A percentile compares a stretch with the other conserved stretches of the same genome.
Conservation (phyloP, 2,797 vertebrate species). For the Tarsius wallacei region DNA sequence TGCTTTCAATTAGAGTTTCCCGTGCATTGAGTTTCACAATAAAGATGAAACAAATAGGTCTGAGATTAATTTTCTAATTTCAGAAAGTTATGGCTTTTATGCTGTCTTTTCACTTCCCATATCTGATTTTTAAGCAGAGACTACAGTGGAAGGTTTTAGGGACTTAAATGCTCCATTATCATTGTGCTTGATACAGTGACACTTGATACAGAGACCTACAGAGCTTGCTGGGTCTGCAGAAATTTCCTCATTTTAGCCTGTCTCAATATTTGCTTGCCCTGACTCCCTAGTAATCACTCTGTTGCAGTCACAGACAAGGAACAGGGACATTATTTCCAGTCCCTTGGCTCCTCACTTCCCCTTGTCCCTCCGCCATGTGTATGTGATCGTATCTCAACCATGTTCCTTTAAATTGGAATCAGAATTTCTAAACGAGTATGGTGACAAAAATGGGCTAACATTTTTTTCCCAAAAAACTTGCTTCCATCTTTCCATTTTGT, state of each 20-base stretch:
- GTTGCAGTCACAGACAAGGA: neutral
- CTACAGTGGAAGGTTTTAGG: neutral
- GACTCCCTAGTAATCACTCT: neutral
- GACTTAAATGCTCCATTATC: neutral
- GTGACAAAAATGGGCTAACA: neutral
- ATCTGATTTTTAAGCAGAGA: neutral
- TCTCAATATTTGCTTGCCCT: neutral
- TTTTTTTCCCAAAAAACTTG: neutral
- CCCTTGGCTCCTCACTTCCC: neutral
- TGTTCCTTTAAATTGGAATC: neutral
- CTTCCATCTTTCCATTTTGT: conserved; percentile 11
- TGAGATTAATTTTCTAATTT: conserved; percentile 45
- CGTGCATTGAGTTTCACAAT: neutral
- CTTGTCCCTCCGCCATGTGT: neutral
- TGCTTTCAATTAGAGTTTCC: conserved; percentile 3
- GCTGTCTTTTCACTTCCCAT: neutral
- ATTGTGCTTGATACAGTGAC: neutral
- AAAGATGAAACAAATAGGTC: conserved; percentile 40
- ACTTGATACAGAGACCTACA: neutral
- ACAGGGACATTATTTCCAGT: neutral
- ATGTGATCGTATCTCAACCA: neutral
- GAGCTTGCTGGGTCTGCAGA: neutral
- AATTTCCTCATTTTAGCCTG: conserved; percentile 35
- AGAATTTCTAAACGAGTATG: neutral
- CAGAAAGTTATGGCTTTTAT: neutral